phyloP scores from a whole-genome alignment of 2,113 vertebrate species.

The Hystrix brachyura region DNA sequence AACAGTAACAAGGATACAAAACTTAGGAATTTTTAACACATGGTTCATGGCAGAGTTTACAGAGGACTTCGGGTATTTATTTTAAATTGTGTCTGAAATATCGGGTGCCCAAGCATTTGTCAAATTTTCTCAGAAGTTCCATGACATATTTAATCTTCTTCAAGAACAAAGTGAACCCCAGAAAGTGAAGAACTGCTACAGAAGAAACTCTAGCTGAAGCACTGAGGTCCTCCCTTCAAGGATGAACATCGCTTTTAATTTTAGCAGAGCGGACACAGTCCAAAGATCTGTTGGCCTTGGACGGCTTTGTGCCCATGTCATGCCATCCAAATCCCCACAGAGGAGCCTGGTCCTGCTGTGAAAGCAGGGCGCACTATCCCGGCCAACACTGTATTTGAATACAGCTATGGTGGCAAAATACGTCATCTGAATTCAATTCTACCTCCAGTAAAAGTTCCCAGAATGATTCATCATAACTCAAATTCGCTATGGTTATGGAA shows the following conservation, averaged over 20 bases:
- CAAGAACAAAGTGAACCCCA: not conserved
- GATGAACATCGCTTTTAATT: not conserved
- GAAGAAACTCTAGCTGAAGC: not conserved
- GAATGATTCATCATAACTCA: not conserved
- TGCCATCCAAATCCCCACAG: not conserved
- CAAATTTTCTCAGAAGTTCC: conserved; percentile 1
- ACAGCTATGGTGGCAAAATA: not conserved
- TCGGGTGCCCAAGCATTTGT: not conserved
- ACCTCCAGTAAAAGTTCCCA: not conserved
- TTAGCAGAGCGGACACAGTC: not conserved
- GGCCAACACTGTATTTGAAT: not conserved
- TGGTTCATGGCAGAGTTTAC: not conserved
- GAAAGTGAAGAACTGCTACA: not conserved
- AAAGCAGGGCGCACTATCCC: not conserved
- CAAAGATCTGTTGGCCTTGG: not conserved
- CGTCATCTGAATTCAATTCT: not conserved
- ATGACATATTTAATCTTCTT: not conserved
- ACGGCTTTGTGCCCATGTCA: not conserved
- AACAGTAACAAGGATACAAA: not conserved
- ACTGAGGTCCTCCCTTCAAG: not conserved
- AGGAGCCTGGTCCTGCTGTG: not conserved
- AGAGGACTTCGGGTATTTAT: not conserved
- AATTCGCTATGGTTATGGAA: not conserved
- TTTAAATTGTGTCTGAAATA: not conserved
- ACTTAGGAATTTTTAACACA: not conserved